phyloP scores from a whole-genome alignment of 2,113 vertebrate genomes.

The Entomyzon cyanotis region DNA sequence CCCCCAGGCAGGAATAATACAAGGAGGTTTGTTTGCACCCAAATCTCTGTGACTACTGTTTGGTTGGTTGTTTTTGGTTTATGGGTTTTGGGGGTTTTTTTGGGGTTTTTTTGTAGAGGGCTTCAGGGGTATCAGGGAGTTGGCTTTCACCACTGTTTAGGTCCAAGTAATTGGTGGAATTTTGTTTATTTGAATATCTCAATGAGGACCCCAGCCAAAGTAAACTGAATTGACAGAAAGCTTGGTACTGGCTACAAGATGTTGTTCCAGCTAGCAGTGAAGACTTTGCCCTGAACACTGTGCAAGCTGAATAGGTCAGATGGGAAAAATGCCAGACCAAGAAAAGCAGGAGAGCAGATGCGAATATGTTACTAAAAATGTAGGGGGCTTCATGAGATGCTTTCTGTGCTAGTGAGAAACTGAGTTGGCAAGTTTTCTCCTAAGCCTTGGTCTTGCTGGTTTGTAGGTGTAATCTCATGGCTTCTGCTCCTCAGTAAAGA shows the following conservation, averaged over 20 bases:
- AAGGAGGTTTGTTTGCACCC: neutral
- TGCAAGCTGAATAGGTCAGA: neutral
- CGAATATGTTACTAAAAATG: neutral
- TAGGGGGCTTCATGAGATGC: neutral
- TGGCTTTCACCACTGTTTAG: neutral
- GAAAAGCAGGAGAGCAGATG: neutral
- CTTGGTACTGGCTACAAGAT: neutral
- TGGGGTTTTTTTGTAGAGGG: neutral
- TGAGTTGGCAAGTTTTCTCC: neutral
- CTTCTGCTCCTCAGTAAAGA: neutral
- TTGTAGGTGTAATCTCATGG: neutral
- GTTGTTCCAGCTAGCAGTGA: neutral
- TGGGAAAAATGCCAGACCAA: neutral
- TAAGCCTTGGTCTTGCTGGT: neutral
- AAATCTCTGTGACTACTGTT: neutral
- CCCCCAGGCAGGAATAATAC: neutral
- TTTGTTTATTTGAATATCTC: neutral
- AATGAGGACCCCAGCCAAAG: neutral
- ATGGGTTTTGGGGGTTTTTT: neutral
- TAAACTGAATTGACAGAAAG: neutral
- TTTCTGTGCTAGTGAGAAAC: neutral
- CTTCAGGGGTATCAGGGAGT: neutral
- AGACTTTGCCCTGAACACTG: neutral
- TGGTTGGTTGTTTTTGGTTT: neutral
- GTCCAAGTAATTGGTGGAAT: neutral